These are phyloP conservation scores for Brachycybe producta DNA, from an alignment of 2,888 invertebrate genomes.

Conservation along the genomic window DNA sequence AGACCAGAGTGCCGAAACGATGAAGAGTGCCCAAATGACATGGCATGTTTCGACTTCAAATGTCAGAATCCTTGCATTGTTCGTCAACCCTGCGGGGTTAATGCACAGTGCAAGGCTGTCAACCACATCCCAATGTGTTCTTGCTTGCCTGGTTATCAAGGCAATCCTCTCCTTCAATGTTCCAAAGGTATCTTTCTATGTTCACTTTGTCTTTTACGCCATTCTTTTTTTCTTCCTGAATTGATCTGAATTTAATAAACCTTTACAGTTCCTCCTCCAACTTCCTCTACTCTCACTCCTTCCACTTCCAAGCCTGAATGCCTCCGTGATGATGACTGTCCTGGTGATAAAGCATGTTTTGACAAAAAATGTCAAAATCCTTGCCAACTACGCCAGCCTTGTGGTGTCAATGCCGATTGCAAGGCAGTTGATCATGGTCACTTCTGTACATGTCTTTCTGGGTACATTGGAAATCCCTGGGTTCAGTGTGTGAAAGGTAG, in stretches of 20 bases:
- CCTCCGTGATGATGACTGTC: constrained; percentile 55
- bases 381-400: constrained; percentile 39
- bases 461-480: constrained; percentile 63
- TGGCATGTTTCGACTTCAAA: constrained; percentile 65
- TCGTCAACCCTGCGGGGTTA: constrained; percentile 55
- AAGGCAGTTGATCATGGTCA: constrained; percentile 59
- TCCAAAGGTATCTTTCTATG: constrained; percentile 17
- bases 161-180: constrained; percentile 24
- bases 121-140: constrained; percentile 74
- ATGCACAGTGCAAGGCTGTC: constrained; percentile 78
- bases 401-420: constrained; percentile 71
- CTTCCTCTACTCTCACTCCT: neutral
- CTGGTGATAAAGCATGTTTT: constrained; percentile 72
- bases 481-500: constrained; percentile 45
- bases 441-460: constrained; percentile 58
- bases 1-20: constrained; percentile 59
- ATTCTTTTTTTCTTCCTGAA: too few species aligned
- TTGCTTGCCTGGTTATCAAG: constrained; percentile 38
- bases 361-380: constrained; percentile 56
- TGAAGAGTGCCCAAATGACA: constrained; percentile 70
- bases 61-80: constrained; percentile 67
- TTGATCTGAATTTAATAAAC: too few species aligned
- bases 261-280: constrained; percentile 4
- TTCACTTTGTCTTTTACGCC: too few species aligned
- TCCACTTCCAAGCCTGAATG: constrained; percentile 18